Base-by-base conservation (phyloP, 2,113 vertebrate species). In the Xenopus borealis region DNA sequence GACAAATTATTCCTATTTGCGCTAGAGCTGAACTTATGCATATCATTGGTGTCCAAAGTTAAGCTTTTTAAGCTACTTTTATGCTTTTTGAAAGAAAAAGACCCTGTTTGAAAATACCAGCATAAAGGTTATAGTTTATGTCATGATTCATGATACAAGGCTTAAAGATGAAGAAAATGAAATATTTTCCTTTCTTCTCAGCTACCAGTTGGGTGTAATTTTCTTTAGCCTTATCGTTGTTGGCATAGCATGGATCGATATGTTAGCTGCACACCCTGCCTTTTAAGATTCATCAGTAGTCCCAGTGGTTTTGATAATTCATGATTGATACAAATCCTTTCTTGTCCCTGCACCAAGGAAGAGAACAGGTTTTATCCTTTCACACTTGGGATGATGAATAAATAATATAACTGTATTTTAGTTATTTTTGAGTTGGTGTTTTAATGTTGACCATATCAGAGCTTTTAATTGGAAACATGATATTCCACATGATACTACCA, bases 221-320 rank as follows among this genome's bases (percentile, higher is more conserved):
- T 57, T 8, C 61, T 57, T 69, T 55, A 11, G n/a, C 62, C 10
- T 44, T 77, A 69, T 69, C 66, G 62, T 46, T 57, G 50, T 55
- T 77, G 74, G 40, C 67, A 70, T 70, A 67, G 27, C 47, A 40
- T 62, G 58, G 73, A 77, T 77, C 61, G 46, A 77, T 70, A 70
- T 68, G 68, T 52, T 62, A 75, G 45, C 45, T 52, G 17, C 23
- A 52, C 44, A 55, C 66, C 66, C 27, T 62, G 47, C 18, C 30
- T 69, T 44, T 66, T 77, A 30, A 62, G 73, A 30, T 50, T 52
- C 46, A 45, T 13, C n/a, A 30, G 30, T 57, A 57, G 47, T 77
- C 46, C 18, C 59, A 45, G 30, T 12, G 30, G 66, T 20, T 77
- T 77, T 6, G 45, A 57, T 77, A 45, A 70, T 70, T 70, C 59